These are phyloP conservation scores for Torymus tubicola DNA, from an alignment of 2,888 invertebrate species.

Conservation along the genomic window DNA sequence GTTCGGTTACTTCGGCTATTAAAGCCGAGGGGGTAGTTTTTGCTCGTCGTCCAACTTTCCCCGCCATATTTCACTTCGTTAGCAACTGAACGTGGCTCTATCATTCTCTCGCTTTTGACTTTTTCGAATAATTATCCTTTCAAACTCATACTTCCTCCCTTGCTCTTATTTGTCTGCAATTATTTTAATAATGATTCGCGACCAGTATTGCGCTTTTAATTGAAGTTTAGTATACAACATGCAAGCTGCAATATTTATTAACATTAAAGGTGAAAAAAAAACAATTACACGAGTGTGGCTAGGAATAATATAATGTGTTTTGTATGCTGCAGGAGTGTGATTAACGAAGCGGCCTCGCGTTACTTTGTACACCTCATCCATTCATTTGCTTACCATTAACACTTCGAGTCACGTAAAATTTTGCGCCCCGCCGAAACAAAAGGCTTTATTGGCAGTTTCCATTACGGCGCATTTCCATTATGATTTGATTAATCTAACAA, in stretches of 20 bases:
- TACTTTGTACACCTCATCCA: not conserved
- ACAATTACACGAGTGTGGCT: too few species aligned
- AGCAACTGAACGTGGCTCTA: not conserved
- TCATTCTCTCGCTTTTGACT: not conserved
- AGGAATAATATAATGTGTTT: too few species aligned
- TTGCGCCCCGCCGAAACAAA: constrained; percentile 10
- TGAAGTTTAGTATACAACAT: too few species aligned
- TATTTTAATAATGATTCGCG: too few species aligned
- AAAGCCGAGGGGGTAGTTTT: constrained; percentile 24
- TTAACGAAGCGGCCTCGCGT: not conserved
- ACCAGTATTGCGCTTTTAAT: too few species aligned
- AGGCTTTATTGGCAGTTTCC: constrained; percentile 26
- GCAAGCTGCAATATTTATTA: too few species aligned
- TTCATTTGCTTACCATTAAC: not conserved
- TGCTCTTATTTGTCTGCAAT: too few species aligned
- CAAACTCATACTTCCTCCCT: not conserved
- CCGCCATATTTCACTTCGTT: constrained; percentile 33
- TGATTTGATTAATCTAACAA: constrained; percentile 13
- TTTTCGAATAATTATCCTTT: not conserved
- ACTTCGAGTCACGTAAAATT: not conserved
- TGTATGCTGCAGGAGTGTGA: not conserved
- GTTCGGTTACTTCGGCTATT: constrained; percentile 43
- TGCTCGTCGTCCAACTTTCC: not conserved
- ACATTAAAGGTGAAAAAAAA: too few species aligned
- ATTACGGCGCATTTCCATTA: constrained; percentile 20